Evolutionary conservation across 2,888 invertebrate genomes (phyloP).

Genomic region (Xanthia togata): DNA sequence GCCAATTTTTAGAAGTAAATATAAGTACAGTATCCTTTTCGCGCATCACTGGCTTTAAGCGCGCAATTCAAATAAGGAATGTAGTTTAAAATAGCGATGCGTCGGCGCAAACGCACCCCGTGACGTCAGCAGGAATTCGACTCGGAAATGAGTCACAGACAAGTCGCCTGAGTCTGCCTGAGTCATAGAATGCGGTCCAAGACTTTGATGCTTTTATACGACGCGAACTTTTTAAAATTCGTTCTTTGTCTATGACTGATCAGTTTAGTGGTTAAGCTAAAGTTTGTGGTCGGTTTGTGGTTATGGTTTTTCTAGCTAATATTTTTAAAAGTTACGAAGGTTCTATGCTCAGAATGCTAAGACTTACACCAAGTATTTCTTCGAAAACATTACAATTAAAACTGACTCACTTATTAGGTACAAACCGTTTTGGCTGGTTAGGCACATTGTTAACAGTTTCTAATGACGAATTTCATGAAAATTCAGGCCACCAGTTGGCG

Average conservation of each 20-base stretch:
- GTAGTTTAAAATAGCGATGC: slow-evolving; percentile 78
- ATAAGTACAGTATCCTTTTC: slow-evolving; percentile 39
- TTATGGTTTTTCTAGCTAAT: background rate
- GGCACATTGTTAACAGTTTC: too few species aligned
- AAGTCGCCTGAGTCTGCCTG: slow-evolving; percentile 61
- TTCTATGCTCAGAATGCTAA: too few species aligned
- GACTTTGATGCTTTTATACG: slow-evolving; percentile 51
- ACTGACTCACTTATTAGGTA: too few species aligned
- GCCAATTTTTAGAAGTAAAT: slow-evolving; percentile 7
- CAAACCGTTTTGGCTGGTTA: too few species aligned
- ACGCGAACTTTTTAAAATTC: slow-evolving; percentile 30
- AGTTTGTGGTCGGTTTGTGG: too few species aligned
- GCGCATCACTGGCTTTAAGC: slow-evolving; percentile 49
- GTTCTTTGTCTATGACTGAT: slow-evolving; percentile 27
- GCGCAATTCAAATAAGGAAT: slow-evolving; percentile 76
- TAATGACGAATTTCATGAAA: too few species aligned
- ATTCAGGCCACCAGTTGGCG: too few species aligned
- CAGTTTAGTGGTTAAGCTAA: background rate
- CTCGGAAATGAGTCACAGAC: slow-evolving; percentile 83
- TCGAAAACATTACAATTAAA: too few species aligned
- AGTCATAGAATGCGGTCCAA: slow-evolving; percentile 71
- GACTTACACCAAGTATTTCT: too few species aligned
- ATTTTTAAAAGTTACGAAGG: too few species aligned
- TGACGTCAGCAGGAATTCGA: slow-evolving; percentile 85
- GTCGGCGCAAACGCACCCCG: slow-evolving; percentile 77